phyloP scores from a whole-genome alignment of 2,888 invertebrate genomes.

The Tetragnatha montana region DNA sequence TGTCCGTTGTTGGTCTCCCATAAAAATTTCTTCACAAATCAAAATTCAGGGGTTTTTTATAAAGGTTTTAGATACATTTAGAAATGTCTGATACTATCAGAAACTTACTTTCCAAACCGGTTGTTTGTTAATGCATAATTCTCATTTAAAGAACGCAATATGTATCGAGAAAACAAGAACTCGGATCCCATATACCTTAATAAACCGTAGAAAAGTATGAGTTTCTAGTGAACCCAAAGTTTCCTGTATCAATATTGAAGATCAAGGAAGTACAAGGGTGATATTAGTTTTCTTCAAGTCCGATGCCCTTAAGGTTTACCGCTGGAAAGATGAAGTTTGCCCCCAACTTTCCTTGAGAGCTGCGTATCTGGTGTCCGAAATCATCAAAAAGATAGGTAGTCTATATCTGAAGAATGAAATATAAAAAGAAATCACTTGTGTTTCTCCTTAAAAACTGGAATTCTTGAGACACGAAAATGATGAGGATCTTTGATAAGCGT shows the following conservation, averaged over 20 bases:
- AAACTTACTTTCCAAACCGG: no score
- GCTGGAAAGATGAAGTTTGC: constrained; percentile 18
- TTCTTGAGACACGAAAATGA: no score
- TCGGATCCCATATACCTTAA: neutral
- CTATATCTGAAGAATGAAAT: neutral
- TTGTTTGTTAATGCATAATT: no score
- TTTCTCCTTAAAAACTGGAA: neutral
- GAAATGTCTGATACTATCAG: no score
- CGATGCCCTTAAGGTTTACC: constrained; percentile 6
- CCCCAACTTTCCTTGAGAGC: neutral
- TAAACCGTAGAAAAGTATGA: neutral
- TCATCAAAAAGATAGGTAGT: neutral
- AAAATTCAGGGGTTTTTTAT: no score
- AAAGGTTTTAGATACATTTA: no score
- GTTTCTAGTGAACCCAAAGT: neutral
- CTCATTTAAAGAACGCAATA: no score
- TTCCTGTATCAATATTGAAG: constrained; percentile 35
- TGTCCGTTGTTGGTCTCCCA: no score
- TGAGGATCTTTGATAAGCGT: no score
- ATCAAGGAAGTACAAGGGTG: constrained; percentile 2
- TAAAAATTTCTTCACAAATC: no score
- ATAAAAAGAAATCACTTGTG: neutral
- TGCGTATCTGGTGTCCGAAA: neutral
- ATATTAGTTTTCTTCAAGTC: constrained; percentile 24
- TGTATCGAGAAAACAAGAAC: no score